Percentiles rank a stretch among this genome's conserved stretches.
Evolutionary conservation across 2,888 invertebrate species (phyloP).

Genomic region (Spialia ferax): DNA sequence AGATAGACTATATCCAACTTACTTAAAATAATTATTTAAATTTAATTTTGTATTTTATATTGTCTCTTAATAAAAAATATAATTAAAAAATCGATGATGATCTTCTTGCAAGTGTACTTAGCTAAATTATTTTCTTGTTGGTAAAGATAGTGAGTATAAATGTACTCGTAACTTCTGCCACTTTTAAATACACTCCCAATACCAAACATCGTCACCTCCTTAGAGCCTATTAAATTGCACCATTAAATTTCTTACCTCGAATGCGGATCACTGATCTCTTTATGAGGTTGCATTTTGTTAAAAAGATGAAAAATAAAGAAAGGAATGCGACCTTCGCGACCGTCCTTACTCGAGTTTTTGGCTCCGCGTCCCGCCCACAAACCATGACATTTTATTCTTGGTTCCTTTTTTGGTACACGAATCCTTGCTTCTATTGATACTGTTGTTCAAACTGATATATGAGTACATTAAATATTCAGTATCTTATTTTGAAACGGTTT

Average conservation of each 20-base stretch:
- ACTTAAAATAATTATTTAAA: too few species aligned
- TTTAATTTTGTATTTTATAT: too few species aligned
- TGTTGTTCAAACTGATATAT: neutral
- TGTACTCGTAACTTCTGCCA: too few species aligned
- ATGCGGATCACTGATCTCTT: slow-evolving; percentile 42
- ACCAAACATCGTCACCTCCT: neutral
- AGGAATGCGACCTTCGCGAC: slow-evolving; percentile 72
- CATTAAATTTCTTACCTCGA: slow-evolving; percentile 10
- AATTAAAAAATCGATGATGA: too few species aligned
- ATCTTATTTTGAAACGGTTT: neutral
- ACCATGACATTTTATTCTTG: slow-evolving; percentile 66
- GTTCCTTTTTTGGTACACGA: slow-evolving; percentile 50
- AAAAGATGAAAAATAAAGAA: slow-evolving; percentile 50
- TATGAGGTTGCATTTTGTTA: slow-evolving; percentile 58
- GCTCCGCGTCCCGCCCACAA: slow-evolving; percentile 62
- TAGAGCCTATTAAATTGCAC: neutral
- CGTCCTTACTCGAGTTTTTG: slow-evolving; percentile 75
- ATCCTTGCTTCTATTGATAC: slow-evolving; percentile 20
- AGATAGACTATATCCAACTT: too few species aligned
- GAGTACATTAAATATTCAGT: neutral
- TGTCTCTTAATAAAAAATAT: too few species aligned
- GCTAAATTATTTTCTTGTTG: too few species aligned
- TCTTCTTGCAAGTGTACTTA: too few species aligned
- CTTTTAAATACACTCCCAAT: neutral
- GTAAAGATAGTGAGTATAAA: too few species aligned